Evolutionary conservation across 2,797 vertebrate species (phyloP).

Genomic region (Clarias fuscus): DNA sequence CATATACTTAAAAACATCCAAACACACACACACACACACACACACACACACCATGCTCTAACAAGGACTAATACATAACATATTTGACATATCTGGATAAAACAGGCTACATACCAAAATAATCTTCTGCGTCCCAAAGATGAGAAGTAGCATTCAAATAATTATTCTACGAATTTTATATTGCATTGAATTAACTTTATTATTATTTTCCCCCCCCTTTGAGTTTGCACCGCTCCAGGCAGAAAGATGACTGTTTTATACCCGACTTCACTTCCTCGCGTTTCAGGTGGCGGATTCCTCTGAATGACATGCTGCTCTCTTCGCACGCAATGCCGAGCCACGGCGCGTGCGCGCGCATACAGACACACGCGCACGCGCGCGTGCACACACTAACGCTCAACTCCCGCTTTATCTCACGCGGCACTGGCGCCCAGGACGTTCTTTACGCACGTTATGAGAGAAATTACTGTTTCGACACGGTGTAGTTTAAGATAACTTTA

Average conservation of each 20-base stretch:
- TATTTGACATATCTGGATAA: not conserved
- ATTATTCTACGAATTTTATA: not conserved
- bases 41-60: not conserved
- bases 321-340: slow-evolving; percentile 83
- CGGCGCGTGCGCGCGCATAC: slow-evolving; percentile 55
- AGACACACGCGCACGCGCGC: not conserved
- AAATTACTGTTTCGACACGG: not conserved
- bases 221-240: slow-evolving; percentile 68
- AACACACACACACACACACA: not conserved
- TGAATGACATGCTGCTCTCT: slow-evolving; percentile 83
- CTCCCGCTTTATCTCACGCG: not conserved
- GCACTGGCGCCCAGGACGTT: not conserved
- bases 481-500: not conserved
- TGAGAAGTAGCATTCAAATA: slow-evolving; percentile 41
- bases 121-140: slow-evolving; percentile 67
- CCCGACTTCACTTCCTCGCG: slow-evolving; percentile 80
- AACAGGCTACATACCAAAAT: slow-evolving; percentile 63
- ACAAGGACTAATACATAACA: not conserved
- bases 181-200: slow-evolving; percentile 38
- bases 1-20: not conserved
- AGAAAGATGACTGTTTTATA: slow-evolving; percentile 85
- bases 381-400: not conserved
- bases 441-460: not conserved
- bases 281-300: slow-evolving; percentile 85
- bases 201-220: slow-evolving; percentile 56